These are phyloP conservation scores for Tetramorium bicarinatum DNA, from an alignment of 2,888 invertebrate genomes.

Conservation along the genomic window DNA sequence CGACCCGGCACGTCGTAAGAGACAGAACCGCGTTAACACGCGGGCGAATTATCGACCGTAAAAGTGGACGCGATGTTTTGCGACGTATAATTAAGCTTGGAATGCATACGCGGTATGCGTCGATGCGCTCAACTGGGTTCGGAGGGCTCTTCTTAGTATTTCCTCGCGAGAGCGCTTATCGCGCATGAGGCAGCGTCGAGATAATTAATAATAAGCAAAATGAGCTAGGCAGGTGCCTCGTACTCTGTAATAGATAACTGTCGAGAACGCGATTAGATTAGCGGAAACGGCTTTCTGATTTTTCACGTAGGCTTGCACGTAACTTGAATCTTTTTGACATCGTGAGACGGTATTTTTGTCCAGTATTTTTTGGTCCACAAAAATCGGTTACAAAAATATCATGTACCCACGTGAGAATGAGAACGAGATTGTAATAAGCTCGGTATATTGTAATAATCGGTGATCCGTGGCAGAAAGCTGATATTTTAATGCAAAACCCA, in stretches of 20 bases:
- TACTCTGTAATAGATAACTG: neutral
- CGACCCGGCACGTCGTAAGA: constrained; percentile 21
- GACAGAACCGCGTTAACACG: constrained; percentile 40
- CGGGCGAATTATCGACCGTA: constrained; percentile 38
- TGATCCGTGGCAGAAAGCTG: constrained; percentile 55
- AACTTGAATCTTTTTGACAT: neutral
- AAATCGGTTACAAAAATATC: neutral
- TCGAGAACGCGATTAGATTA: constrained; percentile 6
- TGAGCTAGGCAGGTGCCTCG: neutral
- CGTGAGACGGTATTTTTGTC: neutral
- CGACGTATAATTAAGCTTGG: constrained; percentile 40
- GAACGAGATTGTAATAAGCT: constrained; percentile 26
- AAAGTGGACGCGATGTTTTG: constrained; percentile 38
- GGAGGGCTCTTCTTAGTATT: neutral
- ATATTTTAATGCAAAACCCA: constrained; percentile 6
- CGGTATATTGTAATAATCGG: constrained; percentile 28
- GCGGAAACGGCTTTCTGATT: neutral
- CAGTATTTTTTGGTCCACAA: too few relatives aligned
- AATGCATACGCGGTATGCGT: constrained; percentile 22
- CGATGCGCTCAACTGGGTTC: constrained; percentile 18
- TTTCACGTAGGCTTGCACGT: neutral
- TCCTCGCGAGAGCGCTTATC: constrained; percentile 6
- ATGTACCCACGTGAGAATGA: constrained; percentile 2
- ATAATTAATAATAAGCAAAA: constrained; percentile 37
- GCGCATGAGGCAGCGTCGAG: constrained; percentile 1